Percentiles rank a stretch among this genome's conserved stretches.
These are phyloP conservation scores for Zosterops lateralis DNA, from an alignment of 2,113 vertebrate genomes.

Conservation along the genomic window DNA sequence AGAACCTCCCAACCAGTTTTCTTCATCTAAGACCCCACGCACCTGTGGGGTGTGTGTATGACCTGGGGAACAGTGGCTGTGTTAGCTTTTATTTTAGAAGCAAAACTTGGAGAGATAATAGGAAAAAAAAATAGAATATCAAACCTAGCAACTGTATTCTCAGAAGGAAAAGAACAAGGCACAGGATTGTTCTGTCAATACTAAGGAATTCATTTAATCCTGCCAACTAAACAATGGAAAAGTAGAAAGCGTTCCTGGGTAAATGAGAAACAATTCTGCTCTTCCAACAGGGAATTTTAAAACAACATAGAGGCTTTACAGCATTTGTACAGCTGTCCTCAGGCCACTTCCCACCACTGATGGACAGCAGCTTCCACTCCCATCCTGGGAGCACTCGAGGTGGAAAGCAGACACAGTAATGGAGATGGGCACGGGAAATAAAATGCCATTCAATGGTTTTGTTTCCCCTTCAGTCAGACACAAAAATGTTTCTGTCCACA, in stretches of 20 bases:
- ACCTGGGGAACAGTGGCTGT: neutral
- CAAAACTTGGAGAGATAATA: neutral
- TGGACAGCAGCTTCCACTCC: neutral
- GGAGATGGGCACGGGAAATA: neutral
- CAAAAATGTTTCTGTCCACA: neutral
- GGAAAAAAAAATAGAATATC: neutral
- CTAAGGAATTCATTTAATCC: conserved; percentile 33
- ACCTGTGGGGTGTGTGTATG: neutral
- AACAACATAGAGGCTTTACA: neutral
- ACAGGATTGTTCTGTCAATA: neutral
- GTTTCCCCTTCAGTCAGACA: neutral
- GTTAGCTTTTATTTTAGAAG: neutral
- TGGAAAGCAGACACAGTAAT: neutral
- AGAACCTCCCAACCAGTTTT: neutral
- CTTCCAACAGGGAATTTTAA: neutral
- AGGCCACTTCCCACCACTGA: neutral
- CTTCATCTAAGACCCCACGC: fast-evolving
- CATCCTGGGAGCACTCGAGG: neutral
- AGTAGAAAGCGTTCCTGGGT: neutral
- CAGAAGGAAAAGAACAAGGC: neutral
- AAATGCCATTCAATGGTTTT: neutral
- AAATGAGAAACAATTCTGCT: neutral
- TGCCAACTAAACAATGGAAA: conserved; percentile 2
- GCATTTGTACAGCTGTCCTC: neutral
- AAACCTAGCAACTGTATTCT: neutral